phyloP scores from a whole-genome alignment of 2,113 vertebrate species.

The Cyprinodon tularosa region DNA sequence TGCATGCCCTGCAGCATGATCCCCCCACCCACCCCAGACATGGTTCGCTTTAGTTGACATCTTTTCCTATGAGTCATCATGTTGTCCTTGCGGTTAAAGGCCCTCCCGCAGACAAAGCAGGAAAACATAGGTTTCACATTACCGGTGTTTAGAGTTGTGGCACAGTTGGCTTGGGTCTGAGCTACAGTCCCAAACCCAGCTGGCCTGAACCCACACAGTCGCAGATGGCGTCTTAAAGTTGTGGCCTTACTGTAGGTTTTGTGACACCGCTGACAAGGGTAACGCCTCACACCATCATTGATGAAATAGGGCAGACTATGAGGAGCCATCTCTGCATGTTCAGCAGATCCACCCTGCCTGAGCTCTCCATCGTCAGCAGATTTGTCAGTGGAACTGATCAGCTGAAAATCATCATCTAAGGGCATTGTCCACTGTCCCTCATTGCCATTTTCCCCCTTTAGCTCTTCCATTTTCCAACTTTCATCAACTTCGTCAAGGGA shows the following conservation, averaged over 20 bases:
- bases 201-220: slow-evolving; percentile 70
- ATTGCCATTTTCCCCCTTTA: slow-evolving; percentile 23
- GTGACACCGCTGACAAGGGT: slow-evolving; percentile 76
- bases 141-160: slow-evolving; percentile 18
- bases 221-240: slow-evolving; percentile 76
- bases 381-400: slow-evolving; percentile 47
- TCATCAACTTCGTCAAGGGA: slow-evolving; percentile 32
- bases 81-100: slow-evolving; percentile 79
- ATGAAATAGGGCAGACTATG: slow-evolving; percentile 61
- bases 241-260: slow-evolving; percentile 76
- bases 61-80: slow-evolving; percentile 75
- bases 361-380: slow-evolving; percentile 24
- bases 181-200: slow-evolving; percentile 29
- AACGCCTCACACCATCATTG: slow-evolving; percentile 70
- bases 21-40: slow-evolving; percentile 8
- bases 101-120: slow-evolving; percentile 75
- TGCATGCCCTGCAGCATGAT: slow-evolving; percentile 28
- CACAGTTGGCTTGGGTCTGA: slow-evolving; percentile 7
- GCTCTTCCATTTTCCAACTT: slow-evolving; percentile 30
- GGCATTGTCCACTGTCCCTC: slow-evolving; percentile 76
- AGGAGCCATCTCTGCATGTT: slow-evolving; percentile 11
- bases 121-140: slow-evolving; percentile 65
- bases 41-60: slow-evolving; percentile 59
- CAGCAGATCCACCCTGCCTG: slow-evolving; percentile 7
- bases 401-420: slow-evolving; percentile 75